These are phyloP conservation scores for Coryphaenoides rupestris DNA, from an alignment of 2,113 vertebrate species.

Conservation along the genomic window DNA sequence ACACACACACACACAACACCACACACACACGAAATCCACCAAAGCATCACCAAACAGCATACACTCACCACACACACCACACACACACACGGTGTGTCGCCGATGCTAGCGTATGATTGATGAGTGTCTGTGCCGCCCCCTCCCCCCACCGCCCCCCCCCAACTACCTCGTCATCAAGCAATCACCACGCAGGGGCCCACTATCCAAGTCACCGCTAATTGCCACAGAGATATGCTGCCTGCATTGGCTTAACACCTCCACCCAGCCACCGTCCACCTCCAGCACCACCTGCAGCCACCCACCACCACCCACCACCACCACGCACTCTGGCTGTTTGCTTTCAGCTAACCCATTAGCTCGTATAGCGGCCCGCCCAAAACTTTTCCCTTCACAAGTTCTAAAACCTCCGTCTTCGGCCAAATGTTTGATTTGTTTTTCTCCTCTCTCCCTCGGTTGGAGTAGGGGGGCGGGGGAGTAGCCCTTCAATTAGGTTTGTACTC, in stretches of 20 bases:
- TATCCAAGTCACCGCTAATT: conserved; percentile 63
- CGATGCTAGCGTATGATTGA: conserved; percentile 21
- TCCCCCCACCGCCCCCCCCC: conserved; percentile 27
- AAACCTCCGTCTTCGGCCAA: too few relatives aligned
- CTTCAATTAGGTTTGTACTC: too few relatives aligned
- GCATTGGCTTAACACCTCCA: too few relatives aligned
- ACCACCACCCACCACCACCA: too few relatives aligned
- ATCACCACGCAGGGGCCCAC: conserved; percentile 28
- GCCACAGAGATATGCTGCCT: conserved; percentile 46
- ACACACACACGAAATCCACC: conserved; percentile 12
- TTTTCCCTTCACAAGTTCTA: too few relatives aligned
- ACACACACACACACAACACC: conserved; percentile 14
- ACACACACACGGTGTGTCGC: neutral
- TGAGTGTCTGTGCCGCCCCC: conserved; percentile 52
- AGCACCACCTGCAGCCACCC: too few relatives aligned
- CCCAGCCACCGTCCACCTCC: too few relatives aligned
- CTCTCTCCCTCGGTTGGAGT: neutral
- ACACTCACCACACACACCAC: conserved; percentile 36
- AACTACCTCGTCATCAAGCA: conserved; percentile 56
- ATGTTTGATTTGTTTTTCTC: conserved; percentile 4
- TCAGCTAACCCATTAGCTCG: too few relatives aligned
- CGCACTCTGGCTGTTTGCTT: too few relatives aligned
- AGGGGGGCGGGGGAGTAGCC: too few relatives aligned
- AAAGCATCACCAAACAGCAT: too few relatives aligned
- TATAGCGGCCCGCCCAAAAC: too few relatives aligned